Evolutionary conservation across 2,113 vertebrate species (phyloP), one percentile per base, ranked within the genome.

Genomic region (Morone chrysops): DNA sequence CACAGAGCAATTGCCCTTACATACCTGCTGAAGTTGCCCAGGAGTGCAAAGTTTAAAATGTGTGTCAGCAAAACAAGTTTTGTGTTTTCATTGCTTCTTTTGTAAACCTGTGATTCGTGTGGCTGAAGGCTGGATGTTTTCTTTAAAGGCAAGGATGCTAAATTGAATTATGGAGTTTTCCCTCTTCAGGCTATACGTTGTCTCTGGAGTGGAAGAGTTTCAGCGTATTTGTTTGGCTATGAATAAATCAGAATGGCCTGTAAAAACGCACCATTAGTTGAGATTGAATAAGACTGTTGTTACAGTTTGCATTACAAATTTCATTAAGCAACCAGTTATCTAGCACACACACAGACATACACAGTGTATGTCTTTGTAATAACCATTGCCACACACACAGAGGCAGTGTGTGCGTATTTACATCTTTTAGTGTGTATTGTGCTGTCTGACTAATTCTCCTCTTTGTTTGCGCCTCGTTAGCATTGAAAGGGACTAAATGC

Each of bases 401-500:
- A 7, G 0, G 54, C 31, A 16, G 13, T 3, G 75, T 56, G 68
- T 41, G 57, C 18, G 47, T 78, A 25, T 13, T 0, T 54, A 38
- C 36, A 5, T 48, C 6, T 17, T 31, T 36, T 40, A 16, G 41
- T 73, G 57, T 71, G 69, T 51, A 41, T 78, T 75, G 73, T 60
- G 41, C 47, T 38, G 45, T 43, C n/a, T 45, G 63, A 54, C 71
- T 56, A 65, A 70, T 61, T 60, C 54, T 38, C 14, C 65, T 47
- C 50, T 50, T 6, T 81, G 82, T 72, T 78, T 84, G 38, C 17
- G 38, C 59, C 41, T 78, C 50, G 11, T 86, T 84, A 85, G 73
- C 53, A 8, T 6, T 48, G 72, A 67, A 82, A 80, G 45, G 60
- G 31, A n/a, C 45, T 63, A 56, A 82, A 80, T 48, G 67, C 69